These are phyloP conservation scores for Desoria tigrina DNA, from an alignment of 2,888 invertebrate species.

Conservation along the genomic window DNA sequence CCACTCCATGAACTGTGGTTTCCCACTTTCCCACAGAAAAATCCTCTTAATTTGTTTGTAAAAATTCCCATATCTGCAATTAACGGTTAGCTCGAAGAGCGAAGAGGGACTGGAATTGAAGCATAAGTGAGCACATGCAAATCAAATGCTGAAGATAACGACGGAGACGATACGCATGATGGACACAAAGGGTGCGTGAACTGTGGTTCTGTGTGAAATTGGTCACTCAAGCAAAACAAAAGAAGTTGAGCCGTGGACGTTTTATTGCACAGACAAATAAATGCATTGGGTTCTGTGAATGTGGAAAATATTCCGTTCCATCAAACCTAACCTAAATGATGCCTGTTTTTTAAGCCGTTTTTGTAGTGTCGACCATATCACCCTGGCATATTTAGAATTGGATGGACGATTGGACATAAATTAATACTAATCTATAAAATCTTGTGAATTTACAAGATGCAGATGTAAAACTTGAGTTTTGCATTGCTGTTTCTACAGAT, in stretches of 20 bases:
- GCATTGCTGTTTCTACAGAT: too few species aligned
- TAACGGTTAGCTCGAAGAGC: conserved; percentile 1
- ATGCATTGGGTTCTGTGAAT: too few species aligned
- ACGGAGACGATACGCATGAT: conserved; percentile 9
- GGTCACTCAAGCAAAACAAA: conserved; percentile 19
- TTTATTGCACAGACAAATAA: too few species aligned
- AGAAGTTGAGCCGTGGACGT: background rate
- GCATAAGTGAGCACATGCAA: background rate
- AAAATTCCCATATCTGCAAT: conserved; percentile 8
- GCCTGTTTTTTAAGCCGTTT: too few species aligned
- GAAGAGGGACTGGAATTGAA: background rate
- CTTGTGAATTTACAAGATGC: too few species aligned
- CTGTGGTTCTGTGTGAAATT: conserved; percentile 23
- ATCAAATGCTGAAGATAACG: background rate
- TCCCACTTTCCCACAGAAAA: conserved; percentile 5
- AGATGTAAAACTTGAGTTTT: too few species aligned
- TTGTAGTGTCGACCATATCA: too few species aligned
- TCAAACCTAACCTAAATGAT: too few species aligned
- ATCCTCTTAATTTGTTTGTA: conserved; percentile 12
- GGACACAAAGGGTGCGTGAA: conserved; percentile 21
- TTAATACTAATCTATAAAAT: too few species aligned
- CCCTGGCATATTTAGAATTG: too few species aligned
- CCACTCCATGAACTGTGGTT: conserved; percentile 2
- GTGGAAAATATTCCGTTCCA: too few species aligned
- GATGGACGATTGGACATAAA: too few species aligned